phyloP scores from a whole-genome alignment of 2,113 vertebrate genomes.

The Caloenas nicobarica region DNA sequence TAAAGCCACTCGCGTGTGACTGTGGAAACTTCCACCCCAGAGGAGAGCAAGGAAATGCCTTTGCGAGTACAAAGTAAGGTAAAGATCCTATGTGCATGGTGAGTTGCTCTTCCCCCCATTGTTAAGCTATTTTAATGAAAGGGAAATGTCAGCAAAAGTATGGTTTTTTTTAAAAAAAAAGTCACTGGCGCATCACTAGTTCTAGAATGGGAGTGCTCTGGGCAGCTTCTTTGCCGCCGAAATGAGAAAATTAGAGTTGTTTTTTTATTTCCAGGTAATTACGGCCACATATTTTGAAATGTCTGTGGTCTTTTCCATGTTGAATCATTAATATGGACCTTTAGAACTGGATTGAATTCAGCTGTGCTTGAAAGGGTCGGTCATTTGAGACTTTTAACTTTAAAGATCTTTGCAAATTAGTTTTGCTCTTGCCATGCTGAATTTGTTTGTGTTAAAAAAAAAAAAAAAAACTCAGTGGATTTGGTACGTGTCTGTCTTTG shows the following conservation, averaged over 20 bases:
- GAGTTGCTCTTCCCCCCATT: constrained; percentile 9
- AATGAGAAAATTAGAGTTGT: neutral
- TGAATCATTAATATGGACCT: neutral
- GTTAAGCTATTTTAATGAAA: constrained; percentile 19
- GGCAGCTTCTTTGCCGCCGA: neutral
- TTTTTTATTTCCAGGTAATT: constrained; percentile 3
- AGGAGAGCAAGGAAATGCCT: constrained; percentile 34
- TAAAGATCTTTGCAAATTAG: constrained; percentile 41
- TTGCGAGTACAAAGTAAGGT: neutral
- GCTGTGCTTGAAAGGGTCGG: neutral
- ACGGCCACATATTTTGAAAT: neutral
- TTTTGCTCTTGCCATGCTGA: constrained; percentile 21
- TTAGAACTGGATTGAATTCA: neutral
- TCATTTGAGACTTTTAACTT: neutral
- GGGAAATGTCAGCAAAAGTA: constrained; percentile 43
- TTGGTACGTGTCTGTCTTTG: constrained; percentile 17
- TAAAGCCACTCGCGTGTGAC: neutral
- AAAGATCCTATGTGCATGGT: neutral
- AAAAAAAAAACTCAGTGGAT: neutral
- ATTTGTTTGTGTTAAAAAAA: constrained; percentile 39
- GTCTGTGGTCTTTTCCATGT: neutral
- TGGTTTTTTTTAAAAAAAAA: neutral
- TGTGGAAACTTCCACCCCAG: neutral
- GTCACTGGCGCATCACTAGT: neutral
- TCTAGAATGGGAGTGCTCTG: neutral